Percentiles rank a stretch among this genome's conserved stretches.
Evolutionary conservation across 2,113 vertebrate species (phyloP).

Genomic region (Pagrus major): DNA sequence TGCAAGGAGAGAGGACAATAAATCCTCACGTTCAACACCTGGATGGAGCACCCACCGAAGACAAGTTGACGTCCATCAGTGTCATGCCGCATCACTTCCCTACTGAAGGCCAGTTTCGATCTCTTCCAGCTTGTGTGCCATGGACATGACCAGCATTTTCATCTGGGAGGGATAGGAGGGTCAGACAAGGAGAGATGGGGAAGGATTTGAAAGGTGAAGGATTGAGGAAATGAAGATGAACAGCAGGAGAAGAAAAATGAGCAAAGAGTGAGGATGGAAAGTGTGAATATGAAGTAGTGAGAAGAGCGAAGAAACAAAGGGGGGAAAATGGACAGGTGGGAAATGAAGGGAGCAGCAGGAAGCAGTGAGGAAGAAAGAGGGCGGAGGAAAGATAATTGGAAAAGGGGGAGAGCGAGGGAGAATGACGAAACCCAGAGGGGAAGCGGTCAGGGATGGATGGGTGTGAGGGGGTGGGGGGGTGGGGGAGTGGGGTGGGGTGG

Average conservation of each 20-base stretch:
- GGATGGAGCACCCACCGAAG: conserved; percentile 4
- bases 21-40: not conserved
- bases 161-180: conserved; percentile 66
- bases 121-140: conserved; percentile 78
- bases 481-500: conserved; percentile 11
- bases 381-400: conserved; percentile 63
- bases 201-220: not conserved
- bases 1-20: not conserved
- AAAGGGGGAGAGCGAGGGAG: conserved; percentile 29
- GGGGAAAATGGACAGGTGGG: conserved; percentile 66
- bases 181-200: conserved; percentile 7
- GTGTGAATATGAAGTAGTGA: conserved; percentile 2
- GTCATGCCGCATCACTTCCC: conserved; percentile 19
- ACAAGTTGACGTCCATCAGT: conserved; percentile 4
- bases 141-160: conserved; percentile 79
- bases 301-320: conserved; percentile 16
- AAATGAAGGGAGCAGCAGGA: conserved; percentile 56
- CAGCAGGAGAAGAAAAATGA: not conserved
- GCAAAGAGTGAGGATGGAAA: not conserved
- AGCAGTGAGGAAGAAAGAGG: conserved; percentile 41
- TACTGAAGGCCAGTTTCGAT: conserved; percentile 70
- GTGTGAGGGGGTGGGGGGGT: not conserved
- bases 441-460: conserved; percentile 53
- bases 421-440: conserved; percentile 44
- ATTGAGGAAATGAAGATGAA: not conserved